Evolutionary conservation across 2,113 vertebrate species (phyloP).

Genomic region (Takifugu bimaculatus): DNA sequence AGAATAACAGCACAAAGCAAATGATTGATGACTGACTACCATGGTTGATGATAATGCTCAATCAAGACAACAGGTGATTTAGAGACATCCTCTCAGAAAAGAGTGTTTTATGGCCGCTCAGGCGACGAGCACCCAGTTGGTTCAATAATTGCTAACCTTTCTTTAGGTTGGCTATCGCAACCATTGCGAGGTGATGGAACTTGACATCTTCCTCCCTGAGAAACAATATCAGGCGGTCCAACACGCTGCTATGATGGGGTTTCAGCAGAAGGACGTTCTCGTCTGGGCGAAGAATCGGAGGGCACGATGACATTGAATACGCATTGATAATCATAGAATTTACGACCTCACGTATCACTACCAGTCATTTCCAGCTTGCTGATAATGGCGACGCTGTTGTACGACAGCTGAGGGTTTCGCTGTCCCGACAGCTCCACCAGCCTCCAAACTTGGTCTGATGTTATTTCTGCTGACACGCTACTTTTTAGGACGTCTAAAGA

Average conservation of each 20-base stretch:
- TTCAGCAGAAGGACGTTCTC: conserved; percentile 25
- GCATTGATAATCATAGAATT: not conserved
- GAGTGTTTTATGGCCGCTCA: too few species aligned
- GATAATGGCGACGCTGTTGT: conserved; percentile 47
- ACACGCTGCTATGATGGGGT: conserved; percentile 37
- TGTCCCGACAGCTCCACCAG: conserved; percentile 42
- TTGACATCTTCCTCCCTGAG: conserved; percentile 45
- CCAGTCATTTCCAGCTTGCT: conserved; percentile 50
- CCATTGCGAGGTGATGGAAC: conserved; percentile 53
- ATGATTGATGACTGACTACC: too few species aligned
- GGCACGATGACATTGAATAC: not conserved
- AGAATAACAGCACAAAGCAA: conserved; percentile 3
- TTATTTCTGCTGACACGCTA: conserved; percentile 23
- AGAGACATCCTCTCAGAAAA: too few species aligned
- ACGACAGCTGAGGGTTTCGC: conserved; percentile 35
- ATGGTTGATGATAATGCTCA: too few species aligned
- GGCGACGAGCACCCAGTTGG: not conserved
- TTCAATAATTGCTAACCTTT: conserved; percentile 35
- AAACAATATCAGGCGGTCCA: conserved; percentile 39
- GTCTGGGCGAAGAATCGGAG: not conserved
- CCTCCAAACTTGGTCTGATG: conserved; percentile 38
- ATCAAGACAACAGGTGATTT: too few species aligned
- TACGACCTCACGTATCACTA: conserved; percentile 11
- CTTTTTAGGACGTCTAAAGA: conserved; percentile 39
- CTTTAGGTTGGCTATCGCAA: conserved; percentile 41